Percentiles rank a stretch among this genome's conserved stretches.
Conservation (phyloP, 2,888 invertebrate genomes). For the Biston stratarius region DNA sequence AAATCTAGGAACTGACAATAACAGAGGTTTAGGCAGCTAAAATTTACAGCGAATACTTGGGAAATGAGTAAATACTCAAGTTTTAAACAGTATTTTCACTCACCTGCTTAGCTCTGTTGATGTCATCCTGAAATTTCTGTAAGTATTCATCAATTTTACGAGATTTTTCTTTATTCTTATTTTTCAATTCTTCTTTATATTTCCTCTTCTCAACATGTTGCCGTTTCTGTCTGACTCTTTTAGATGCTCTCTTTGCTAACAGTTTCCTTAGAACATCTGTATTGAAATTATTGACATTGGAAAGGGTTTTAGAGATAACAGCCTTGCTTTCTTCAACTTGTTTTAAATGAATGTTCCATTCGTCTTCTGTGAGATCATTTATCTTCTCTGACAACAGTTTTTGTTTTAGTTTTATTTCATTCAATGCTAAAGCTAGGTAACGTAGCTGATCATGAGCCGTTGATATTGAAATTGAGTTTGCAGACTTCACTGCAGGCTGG, state of each 20-base stretch:
- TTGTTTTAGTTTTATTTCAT: slow-evolving; percentile 64
- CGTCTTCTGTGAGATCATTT: slow-evolving; percentile 74
- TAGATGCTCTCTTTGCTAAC: slow-evolving; percentile 78
- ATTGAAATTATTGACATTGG: slow-evolving; percentile 71
- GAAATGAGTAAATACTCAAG: no score
- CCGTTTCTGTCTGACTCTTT: slow-evolving; percentile 79
- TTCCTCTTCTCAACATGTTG: slow-evolving; percentile 64
- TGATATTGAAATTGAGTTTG: slow-evolving; percentile 54
- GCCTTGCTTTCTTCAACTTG: slow-evolving; percentile 80
- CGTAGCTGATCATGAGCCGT: slow-evolving; percentile 56
- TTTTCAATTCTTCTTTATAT: slow-evolving; percentile 70
- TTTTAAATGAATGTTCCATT: slow-evolving; percentile 85
- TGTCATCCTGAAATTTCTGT: slow-evolving; percentile 87
- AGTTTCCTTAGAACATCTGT: slow-evolving; percentile 72
- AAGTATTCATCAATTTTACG: slow-evolving; percentile 89
- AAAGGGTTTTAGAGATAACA: slow-evolving; percentile 70
- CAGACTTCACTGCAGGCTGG: slow-evolving; percentile 9
- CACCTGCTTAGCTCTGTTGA: slow-evolving; percentile 87
- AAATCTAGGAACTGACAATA: no score
- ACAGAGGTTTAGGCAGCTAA: no score
- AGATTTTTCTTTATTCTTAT: slow-evolving; percentile 81
- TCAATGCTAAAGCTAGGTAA: slow-evolving; percentile 52
- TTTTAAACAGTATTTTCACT: not conserved
- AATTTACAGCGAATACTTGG: no score
- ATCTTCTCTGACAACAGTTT: slow-evolving; percentile 75